Base-by-base conservation (phyloP, 2,797 vertebrate genomes). In the Gallinago stenura region DNA sequence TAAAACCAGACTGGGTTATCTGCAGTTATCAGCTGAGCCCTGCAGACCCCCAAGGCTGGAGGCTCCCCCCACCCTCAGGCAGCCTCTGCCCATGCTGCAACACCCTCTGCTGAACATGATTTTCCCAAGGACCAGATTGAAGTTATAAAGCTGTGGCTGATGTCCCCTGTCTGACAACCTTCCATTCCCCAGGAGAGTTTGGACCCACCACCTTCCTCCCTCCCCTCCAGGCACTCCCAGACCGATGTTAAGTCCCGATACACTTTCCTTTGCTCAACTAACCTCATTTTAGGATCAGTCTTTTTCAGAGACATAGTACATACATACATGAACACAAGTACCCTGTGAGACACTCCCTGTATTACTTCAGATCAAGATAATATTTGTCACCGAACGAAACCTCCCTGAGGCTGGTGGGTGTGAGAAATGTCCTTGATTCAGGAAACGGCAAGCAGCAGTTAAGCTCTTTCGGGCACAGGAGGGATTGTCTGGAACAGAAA, bases 281-380 rank as follows among this genome's bases (percentile, higher is more conserved):
- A 93, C 84, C 81, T 77, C 45, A 60, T 54, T 80, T 94, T 48
- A 70, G 54, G 37, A 81, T 76, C 11, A 41, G 30, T 82, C 54
- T 37, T 53, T 89, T 89, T 73, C 35, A 85, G 75, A 92, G 62
- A 19, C 70, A 60, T 68, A 37, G 83, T 77, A 89, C 82, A 87
- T 9, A 61, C 26, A 71, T 41, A 61, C 33, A 11, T 21, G 77
- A 89, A 91, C 88, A 73, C n/a, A 76, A 92, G 65, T 9, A 45
- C 77, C 43, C 83, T 72, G 72, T 53, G 95, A 87, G 58, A 66
- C 60, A 68, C 81, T 70, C 91, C 92, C 90, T 68, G 51, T 25
- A 68, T 78, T 70, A 89, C 85, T 48, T 41, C 79, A 95, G 53
- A 71, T n/a, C 65, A 48, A 86, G 89, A 79, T 35, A 79, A 25